Conservation (phyloP, 1,140 invertebrate genomes). For the Hormaphis cornu region DNA sequence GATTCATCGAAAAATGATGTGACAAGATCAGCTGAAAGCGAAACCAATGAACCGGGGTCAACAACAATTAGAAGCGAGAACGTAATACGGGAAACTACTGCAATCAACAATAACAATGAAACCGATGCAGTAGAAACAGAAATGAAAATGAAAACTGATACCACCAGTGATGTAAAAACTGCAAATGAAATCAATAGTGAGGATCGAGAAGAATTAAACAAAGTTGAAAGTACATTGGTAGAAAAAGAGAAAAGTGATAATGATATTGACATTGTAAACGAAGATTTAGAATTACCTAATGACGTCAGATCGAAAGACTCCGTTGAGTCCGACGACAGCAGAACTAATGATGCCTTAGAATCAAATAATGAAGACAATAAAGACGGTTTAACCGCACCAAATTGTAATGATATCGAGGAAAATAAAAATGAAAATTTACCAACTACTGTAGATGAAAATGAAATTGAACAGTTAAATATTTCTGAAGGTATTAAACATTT, state of each 20-base stretch:
- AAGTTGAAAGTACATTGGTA: constrained; percentile 30
- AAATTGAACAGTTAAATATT: not conserved
- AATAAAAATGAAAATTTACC: not conserved
- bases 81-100: not conserved
- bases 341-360: not conserved
- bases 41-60: not conserved
- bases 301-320: not conserved
- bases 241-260: constrained; percentile 33
- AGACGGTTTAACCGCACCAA: too few relatives aligned
- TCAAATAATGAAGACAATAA: not conserved
- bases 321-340: not conserved
- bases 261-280: too few relatives aligned
- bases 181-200: not conserved
- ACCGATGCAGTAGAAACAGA: not conserved
- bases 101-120: not conserved
- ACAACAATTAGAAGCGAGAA: not conserved
- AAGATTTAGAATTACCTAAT: not conserved
- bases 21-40: not conserved
- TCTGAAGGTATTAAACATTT: constrained; percentile 35
- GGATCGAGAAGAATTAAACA: constrained; percentile 25
- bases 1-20: not conserved
- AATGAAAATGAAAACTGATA: not conserved
- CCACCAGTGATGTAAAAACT: not conserved
- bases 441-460: not conserved
- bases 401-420: not conserved